Conservation (phyloP, 2,113 vertebrate genomes). For the Phyllostomus hastatus region DNA sequence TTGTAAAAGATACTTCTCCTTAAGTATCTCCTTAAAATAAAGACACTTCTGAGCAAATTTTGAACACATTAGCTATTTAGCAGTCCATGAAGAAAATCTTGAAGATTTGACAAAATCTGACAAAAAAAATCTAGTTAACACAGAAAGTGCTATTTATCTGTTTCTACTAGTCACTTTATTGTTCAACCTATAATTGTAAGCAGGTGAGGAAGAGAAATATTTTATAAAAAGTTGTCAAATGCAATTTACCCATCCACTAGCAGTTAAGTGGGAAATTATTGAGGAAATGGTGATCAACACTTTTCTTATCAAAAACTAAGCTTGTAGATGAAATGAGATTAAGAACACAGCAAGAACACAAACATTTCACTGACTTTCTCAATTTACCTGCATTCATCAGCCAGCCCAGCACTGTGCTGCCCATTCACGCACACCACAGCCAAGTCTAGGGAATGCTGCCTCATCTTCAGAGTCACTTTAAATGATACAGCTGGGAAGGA, state of each 20-base stretch:
- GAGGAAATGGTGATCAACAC: not conserved
- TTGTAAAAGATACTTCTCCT: not conserved
- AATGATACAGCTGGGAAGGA: not conserved
- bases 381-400: not conserved
- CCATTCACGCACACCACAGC: rapidly evolving
- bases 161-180: not conserved
- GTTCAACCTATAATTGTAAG: not conserved
- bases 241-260: not conserved
- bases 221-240: not conserved
- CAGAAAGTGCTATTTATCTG: not conserved
- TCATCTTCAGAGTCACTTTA: not conserved
- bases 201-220: not conserved
- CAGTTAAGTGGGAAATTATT: not conserved
- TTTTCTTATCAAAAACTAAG: not conserved
- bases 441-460: not conserved
- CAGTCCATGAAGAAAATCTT: not conserved
- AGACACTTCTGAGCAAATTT: not conserved
- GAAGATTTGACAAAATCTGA: not conserved
- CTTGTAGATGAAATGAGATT: not conserved
- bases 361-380: not conserved
- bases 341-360: not conserved
- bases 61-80: not conserved
- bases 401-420: rapidly evolving
- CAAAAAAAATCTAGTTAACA: not conserved
- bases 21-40: too few relatives aligned